Evolutionary conservation across 2,888 invertebrate genomes (phyloP).

Genomic region (Monopis laevigella): DNA sequence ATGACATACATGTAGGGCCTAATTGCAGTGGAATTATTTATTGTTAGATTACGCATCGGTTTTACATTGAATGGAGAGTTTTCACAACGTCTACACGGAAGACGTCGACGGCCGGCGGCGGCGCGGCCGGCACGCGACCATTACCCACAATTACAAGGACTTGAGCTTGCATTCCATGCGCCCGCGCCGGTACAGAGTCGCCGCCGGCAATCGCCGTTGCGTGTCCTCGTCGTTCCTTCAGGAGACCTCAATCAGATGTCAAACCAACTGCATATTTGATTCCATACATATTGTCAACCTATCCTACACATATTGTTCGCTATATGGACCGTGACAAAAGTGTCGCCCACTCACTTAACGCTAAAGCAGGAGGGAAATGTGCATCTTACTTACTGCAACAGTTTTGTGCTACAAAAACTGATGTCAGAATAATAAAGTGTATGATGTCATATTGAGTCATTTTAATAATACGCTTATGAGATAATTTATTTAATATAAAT

Average conservation of each 20-base stretch:
- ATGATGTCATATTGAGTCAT: slow-evolving; percentile 12
- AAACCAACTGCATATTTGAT: background rate
- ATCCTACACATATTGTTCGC: slow-evolving; percentile 11
- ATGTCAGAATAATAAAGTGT: too few relatives aligned
- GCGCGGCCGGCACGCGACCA: slow-evolving; percentile 13
- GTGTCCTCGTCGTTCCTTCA: background rate
- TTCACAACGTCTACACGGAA: slow-evolving; percentile 22
- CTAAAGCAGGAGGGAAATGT: slow-evolving; percentile 8
- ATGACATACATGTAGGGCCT: background rate
- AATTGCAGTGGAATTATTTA: background rate
- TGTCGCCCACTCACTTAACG: slow-evolving; percentile 11
- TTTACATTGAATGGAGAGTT: slow-evolving; percentile 29
- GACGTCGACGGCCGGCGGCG: slow-evolving; percentile 16
- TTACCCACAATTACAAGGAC: slow-evolving; percentile 16
- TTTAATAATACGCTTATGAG: too few relatives aligned
- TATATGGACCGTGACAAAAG: slow-evolving; percentile 1
- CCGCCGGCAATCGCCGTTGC: slow-evolving; percentile 6
- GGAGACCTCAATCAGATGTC: slow-evolving; percentile 14
- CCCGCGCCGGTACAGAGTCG: slow-evolving; percentile 2
- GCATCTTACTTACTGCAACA: background rate
- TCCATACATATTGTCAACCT: slow-evolving; percentile 17
- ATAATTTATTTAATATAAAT: too few relatives aligned
- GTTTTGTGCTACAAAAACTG: background rate
- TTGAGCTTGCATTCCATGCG: slow-evolving; percentile 9
- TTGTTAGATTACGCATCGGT: slow-evolving; percentile 14